phyloP scores from a whole-genome alignment of 1,140 invertebrate genomes.

The Thaumatotibia leucotreta region DNA sequence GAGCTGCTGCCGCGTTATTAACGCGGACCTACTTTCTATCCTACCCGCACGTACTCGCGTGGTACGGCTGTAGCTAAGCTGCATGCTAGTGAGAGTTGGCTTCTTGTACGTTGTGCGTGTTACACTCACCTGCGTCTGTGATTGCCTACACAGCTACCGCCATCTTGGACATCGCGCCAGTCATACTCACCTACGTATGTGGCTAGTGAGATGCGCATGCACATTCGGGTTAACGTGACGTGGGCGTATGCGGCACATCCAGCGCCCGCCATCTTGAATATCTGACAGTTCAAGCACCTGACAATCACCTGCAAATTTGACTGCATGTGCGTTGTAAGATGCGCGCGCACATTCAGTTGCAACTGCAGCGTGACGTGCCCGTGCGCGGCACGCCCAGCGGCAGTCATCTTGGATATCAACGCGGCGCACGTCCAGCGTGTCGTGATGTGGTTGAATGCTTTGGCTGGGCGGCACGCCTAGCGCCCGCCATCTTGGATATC shows the following conservation, averaged over 20 bases:
- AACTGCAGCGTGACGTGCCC: constrained; percentile 87
- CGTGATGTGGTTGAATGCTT: constrained; percentile 82
- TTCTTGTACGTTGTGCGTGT: background rate
- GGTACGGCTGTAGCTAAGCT: too few species aligned
- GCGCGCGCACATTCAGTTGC: constrained; percentile 81
- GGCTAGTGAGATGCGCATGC: constrained; percentile 85
- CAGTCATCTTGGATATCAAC: constrained; percentile 85
- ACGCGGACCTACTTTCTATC: too few species aligned
- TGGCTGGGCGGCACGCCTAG: constrained; percentile 76
- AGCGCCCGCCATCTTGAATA: too few species aligned
- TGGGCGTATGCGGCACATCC: too few species aligned
- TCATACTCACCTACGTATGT: constrained; percentile 79
- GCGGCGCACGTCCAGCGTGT: constrained; percentile 80
- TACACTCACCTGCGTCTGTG: too few species aligned
- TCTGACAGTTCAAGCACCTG: constrained; percentile 39
- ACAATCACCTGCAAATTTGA: constrained; percentile 81
- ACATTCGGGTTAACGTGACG: too few species aligned
- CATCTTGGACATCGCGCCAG: too few species aligned
- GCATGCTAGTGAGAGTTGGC: too few species aligned
- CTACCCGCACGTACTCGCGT: too few species aligned
- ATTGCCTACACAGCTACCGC: too few species aligned
- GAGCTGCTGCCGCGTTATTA: too few species aligned
- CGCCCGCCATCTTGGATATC: constrained; percentile 72
- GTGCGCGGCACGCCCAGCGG: constrained; percentile 84
- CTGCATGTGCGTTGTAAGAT: constrained; percentile 84